A percentile compares a stretch with the other conserved stretches of the same genome.
Conservation (phyloP, 1,140 invertebrate genomes). For the Brachionus paranguensis region DNA sequence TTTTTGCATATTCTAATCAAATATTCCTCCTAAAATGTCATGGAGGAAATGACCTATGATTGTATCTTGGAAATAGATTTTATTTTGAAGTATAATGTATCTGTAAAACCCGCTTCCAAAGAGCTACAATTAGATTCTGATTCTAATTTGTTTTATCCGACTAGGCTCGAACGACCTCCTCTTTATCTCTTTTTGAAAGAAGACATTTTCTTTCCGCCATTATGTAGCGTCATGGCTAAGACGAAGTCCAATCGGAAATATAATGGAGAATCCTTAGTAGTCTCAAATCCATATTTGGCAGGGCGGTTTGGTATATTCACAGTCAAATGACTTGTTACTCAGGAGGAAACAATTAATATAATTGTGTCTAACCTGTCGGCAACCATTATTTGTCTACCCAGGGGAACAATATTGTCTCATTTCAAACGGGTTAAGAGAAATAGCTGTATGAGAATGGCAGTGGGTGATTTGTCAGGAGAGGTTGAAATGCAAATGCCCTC, state of each 20-base stretch:
- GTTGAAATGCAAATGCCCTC: not conserved
- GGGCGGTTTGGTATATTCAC: not conserved
- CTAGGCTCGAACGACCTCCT: not conserved
- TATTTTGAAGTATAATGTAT: not conserved
- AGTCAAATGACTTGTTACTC: not conserved
- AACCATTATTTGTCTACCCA: not conserved
- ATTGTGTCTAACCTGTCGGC: slow-evolving; percentile 47
- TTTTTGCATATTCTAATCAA: too few relatives aligned
- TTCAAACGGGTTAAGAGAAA: not conserved
- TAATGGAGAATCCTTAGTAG: not conserved
- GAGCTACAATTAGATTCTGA: not conserved
- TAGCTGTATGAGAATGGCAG: not conserved
- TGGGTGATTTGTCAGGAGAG: not conserved
- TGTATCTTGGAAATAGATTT: not conserved
- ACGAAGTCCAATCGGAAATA: not conserved
- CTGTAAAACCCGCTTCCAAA: not conserved
- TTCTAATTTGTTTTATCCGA: not conserved
- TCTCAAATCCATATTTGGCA: not conserved
- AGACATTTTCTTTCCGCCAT: not conserved
- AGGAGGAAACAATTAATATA: slow-evolving; percentile 45
- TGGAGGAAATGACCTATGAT: not conserved
- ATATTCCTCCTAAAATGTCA: too few relatives aligned
- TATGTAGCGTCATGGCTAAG: not conserved
- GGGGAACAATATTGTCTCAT: not conserved
- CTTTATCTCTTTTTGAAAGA: not conserved